Evolutionary conservation across 2,888 invertebrate species (phyloP).

Genomic region (Sarcophaga rosellei): DNA sequence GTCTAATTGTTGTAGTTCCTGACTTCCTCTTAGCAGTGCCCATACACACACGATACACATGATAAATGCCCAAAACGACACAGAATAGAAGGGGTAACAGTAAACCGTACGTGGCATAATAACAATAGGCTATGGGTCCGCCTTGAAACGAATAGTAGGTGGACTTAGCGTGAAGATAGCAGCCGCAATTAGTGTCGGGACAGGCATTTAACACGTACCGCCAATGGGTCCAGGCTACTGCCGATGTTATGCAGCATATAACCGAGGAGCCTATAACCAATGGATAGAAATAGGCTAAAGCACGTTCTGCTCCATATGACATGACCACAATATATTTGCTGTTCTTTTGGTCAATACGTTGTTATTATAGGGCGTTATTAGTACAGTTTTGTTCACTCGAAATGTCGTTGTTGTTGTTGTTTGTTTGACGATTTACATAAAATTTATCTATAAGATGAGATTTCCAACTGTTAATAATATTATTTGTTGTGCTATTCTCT

Average conservation of each 20-base stretch:
- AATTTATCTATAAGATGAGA: constrained; percentile 24
- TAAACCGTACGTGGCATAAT: constrained; percentile 87
- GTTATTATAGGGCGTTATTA: not conserved
- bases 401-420: not conserved
- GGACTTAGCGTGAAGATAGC: constrained; percentile 85
- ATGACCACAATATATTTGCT: constrained; percentile 70
- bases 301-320: constrained; percentile 78
- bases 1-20: constrained; percentile 79
- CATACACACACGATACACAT: constrained; percentile 87
- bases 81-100: constrained; percentile 85
- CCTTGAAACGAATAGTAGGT: constrained; percentile 85
- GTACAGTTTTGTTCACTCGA: constrained; percentile 56
- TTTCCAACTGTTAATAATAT: not conserved
- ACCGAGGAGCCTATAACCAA: constrained; percentile 76
- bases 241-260: constrained; percentile 80
- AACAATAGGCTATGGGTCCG: constrained; percentile 85
- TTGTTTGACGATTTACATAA: not conserved
- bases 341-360: not conserved
- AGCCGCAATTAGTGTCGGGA: constrained; percentile 86
- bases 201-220: constrained; percentile 85
- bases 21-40: constrained; percentile 82
- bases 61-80: constrained; percentile 85
- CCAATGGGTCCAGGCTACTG: constrained; percentile 87
- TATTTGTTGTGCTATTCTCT: not conserved
- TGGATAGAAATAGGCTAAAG: constrained; percentile 79